These are phyloP conservation scores for Teleiodes luculella DNA, from an alignment of 2,888 invertebrate genomes.

Conservation along the genomic window DNA sequence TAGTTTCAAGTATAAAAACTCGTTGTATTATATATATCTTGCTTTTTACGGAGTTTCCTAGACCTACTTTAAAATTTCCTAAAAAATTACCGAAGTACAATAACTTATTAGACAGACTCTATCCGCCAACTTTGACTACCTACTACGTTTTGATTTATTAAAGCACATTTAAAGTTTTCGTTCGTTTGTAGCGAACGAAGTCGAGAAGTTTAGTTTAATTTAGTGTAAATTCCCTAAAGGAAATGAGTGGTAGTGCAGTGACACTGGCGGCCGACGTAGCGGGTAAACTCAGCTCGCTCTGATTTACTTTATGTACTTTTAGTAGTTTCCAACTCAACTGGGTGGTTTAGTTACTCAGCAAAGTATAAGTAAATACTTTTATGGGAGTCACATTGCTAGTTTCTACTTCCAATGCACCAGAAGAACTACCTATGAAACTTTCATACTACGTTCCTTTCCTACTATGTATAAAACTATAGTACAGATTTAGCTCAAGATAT, in stretches of 20 bases:
- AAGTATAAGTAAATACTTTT: not conserved
- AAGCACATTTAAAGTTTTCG: not conserved
- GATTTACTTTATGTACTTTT: not conserved
- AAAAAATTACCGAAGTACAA: too few species aligned
- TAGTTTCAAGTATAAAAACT: too few species aligned
- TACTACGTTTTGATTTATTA: conserved; percentile 1
- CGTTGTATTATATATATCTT: too few species aligned
- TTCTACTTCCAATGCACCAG: too few species aligned
- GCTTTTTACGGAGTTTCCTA: too few species aligned
- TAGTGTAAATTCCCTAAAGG: conserved; percentile 1
- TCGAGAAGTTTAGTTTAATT: conserved; percentile 3
- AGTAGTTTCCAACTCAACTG: not conserved
- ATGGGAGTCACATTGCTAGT: not conserved
- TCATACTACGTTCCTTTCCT: too few species aligned
- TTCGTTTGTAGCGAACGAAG: not conserved
- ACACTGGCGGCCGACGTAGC: not conserved
- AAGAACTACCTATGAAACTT: too few species aligned
- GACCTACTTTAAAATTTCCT: too few species aligned
- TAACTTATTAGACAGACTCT: too few species aligned
- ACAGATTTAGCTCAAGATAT: too few species aligned
- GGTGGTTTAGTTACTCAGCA: not conserved
- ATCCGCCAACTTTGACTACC: not conserved
- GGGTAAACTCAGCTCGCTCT: not conserved
- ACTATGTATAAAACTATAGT: too few species aligned
- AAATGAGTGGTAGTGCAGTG: not conserved